Evolutionary conservation across 2,888 invertebrate genomes (phyloP).

Genomic region (Lasioglossum marginatum): DNA sequence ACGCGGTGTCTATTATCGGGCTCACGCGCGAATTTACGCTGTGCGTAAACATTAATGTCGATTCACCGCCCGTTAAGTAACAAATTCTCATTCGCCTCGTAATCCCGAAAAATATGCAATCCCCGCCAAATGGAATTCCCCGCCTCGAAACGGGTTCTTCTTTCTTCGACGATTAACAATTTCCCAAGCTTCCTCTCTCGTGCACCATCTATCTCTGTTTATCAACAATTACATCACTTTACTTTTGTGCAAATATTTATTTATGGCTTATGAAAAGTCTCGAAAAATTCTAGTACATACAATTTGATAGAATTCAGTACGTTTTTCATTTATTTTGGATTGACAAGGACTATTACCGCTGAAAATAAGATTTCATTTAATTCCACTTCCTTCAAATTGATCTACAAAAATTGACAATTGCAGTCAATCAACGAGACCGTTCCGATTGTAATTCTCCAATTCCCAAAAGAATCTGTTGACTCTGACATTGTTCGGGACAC

Average conservation of each 20-base stretch:
- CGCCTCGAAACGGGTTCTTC: neutral
- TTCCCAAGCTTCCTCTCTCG: neutral
- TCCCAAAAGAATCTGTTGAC: neutral
- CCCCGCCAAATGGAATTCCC: neutral
- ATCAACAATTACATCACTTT: neutral
- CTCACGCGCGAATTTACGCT: constrained; percentile 59
- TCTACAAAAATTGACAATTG: too few species aligned
- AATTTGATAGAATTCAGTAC: too few species aligned
- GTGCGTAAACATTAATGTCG: constrained; percentile 53
- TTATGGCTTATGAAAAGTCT: too few species aligned
- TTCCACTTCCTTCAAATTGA: too few species aligned
- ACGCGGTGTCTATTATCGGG: constrained; percentile 68
- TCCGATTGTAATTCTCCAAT: neutral
- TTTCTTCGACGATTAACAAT: neutral
- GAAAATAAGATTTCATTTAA: too few species aligned
- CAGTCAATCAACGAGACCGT: neutral
- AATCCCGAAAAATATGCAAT: constrained; percentile 19
- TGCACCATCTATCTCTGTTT: neutral
- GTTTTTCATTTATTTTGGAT: too few species aligned
- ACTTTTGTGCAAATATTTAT: too few species aligned
- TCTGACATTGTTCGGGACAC: neutral
- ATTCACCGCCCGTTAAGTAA: constrained; percentile 33
- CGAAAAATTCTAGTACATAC: too few species aligned
- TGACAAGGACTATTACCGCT: too few species aligned
- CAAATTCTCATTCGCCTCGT: constrained; percentile 27